Base-by-base conservation (phyloP, 2,888 invertebrate species). In the Xanthorhoe designata region DNA sequence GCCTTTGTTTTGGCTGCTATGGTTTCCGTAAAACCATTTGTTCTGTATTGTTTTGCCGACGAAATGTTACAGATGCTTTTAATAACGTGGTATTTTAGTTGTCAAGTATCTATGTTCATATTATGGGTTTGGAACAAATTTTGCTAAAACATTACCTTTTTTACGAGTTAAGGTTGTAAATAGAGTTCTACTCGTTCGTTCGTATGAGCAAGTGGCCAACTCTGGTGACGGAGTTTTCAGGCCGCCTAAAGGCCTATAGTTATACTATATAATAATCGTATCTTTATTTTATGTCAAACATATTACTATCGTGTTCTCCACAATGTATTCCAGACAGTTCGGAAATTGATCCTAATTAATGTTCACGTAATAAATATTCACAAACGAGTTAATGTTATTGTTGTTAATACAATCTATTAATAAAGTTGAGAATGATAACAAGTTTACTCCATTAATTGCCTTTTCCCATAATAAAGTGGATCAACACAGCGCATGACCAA, bases 1-100 rank as follows among this genome's bases (percentile, higher is more conserved):
- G 86, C 86, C 87, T 91, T 92, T 92, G 92, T 92, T 90, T 90
- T 87, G 85, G 81, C 85, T 86, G 77, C 83, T 81, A 83, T 82
- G 80, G 82, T 83, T 83, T 79, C 71, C 79, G 81, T 82, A 81
- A 82, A 84, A 84, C 82, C 80, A 86, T 86, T 80, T 73, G 75
- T 80, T 80, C 70, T 72, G 72, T 77, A 76, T 76, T 78, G 81
- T 78, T 73, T 70, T 77, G 73, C 78, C 71, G 73, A 77, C 70
- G 67, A 70, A 74, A 70, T 74, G 56, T 70, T 63, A 18, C 13
- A 55, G 29, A 63, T 60, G 61, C 38, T 59, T 62, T 38, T 54
- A 49, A 50, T 15, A 53, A 54, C 54, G 45, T 59, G 54, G 54
- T 59, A 19, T 59, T 62, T 17, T 47, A 47, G 17, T 42, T 42